Evolutionary conservation across 1,140 invertebrate genomes (phyloP).

Genomic region (Drosophila dunni): DNA sequence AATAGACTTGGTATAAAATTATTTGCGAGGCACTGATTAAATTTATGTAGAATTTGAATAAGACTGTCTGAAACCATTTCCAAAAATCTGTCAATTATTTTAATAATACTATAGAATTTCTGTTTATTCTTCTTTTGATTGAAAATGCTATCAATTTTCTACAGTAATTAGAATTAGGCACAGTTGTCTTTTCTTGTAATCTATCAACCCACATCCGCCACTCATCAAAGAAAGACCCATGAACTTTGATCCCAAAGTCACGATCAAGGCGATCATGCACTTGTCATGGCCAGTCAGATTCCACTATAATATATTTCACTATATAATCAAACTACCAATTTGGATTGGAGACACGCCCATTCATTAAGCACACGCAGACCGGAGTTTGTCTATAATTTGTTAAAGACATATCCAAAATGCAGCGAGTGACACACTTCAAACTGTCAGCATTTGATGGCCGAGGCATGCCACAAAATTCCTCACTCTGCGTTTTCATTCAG

Average conservation of each 20-base stretch:
- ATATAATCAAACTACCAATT: conserved; percentile 21
- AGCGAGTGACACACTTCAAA: conserved; percentile 49
- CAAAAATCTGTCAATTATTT: too few relatives aligned
- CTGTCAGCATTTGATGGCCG: conserved; percentile 45
- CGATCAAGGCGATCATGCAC: conserved; percentile 29
- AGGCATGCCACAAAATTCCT: conserved; percentile 35
- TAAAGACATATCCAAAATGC: conserved; percentile 43
- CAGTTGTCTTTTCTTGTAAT: conserved; percentile 9
- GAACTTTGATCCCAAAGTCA: conserved; percentile 27
- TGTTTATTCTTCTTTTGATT: too few relatives aligned
- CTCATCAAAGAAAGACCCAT: conserved; percentile 16
- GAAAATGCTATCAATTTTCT: background rate
- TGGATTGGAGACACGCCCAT: conserved; percentile 26
- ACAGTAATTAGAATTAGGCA: conserved; percentile 28
- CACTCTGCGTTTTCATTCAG: background rate
- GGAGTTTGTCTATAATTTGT: conserved; percentile 21
- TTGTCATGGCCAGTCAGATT: conserved; percentile 24
- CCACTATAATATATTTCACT: background rate
- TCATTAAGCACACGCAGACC: conserved; percentile 41
- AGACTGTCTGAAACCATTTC: too few relatives aligned
- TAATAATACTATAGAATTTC: too few relatives aligned
- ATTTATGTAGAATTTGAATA: background rate
- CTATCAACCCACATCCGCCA: conserved; percentile 24
- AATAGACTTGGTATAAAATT: conserved; percentile 11
- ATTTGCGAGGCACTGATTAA: conserved; percentile 13